A percentile compares a stretch with the other conserved stretches of the same genome.
Evolutionary conservation across 2,888 invertebrate species (phyloP).

Genomic region (Eupeodes luniger): DNA sequence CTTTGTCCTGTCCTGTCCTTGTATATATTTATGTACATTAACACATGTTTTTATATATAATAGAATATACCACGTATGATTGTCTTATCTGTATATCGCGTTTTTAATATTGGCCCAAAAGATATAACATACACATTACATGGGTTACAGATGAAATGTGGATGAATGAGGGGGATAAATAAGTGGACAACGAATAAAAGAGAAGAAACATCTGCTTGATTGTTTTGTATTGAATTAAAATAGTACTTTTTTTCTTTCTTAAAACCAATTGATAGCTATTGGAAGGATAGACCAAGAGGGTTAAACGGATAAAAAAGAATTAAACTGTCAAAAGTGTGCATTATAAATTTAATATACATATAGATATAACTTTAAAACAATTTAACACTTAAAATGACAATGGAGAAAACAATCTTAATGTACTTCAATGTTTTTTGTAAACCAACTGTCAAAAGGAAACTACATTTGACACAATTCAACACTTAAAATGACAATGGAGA

Average conservation of each 20-base stretch:
- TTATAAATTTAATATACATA: too few relatives aligned
- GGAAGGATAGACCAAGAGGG: slow-evolving; percentile 38
- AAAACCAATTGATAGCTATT: slow-evolving; percentile 46
- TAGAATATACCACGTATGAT: background rate
- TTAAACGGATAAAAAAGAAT: background rate
- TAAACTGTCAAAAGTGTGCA: background rate
- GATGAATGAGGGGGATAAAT: slow-evolving; percentile 37
- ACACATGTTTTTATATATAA: slow-evolving; percentile 26
- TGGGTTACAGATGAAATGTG: slow-evolving; percentile 2
- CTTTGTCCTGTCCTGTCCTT: slow-evolving; percentile 3
- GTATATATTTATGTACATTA: slow-evolving; percentile 11
- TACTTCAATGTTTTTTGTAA: too few relatives aligned
- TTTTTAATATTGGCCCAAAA: slow-evolving; percentile 30
- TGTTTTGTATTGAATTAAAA: background rate
- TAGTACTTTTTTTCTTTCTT: background rate
- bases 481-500: too few relatives aligned
- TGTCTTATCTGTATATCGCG: slow-evolving; percentile 27
- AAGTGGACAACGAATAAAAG: background rate
- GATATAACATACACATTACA: background rate
- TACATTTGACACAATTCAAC: too few relatives aligned
- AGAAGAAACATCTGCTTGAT: slow-evolving; percentile 61
- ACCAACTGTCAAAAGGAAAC: too few relatives aligned
- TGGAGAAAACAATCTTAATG: too few relatives aligned
- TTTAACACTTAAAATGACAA: too few relatives aligned
- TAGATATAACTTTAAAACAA: too few relatives aligned